phyloP scores from a whole-genome alignment of 92 coral and sea anemone species.

The Pocillopora meandrina region DNA sequence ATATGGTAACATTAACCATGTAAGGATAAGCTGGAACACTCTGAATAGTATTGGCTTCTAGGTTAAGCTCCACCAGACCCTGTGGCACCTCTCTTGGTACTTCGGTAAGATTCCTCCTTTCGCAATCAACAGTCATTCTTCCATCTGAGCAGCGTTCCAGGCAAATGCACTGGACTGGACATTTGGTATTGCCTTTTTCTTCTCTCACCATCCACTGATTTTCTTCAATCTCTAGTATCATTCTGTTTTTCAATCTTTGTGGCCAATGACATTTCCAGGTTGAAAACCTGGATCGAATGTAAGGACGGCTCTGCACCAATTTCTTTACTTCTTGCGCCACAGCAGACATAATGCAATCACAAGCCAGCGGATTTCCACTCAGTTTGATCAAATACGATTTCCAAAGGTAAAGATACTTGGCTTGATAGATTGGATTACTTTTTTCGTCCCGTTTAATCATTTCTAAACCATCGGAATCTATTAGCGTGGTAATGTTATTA shows the following conservation, averaged over 20 bases:
- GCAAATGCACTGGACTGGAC: slow-evolving; percentile 58
- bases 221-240: slow-evolving; percentile 27
- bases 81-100: slow-evolving; percentile 60
- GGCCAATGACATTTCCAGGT: slow-evolving; percentile 71
- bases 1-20: slow-evolving; percentile 43
- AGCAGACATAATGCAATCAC: slow-evolving; percentile 50
- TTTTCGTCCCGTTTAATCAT: slow-evolving; percentile 8
- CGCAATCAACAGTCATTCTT: slow-evolving; percentile 43
- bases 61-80: slow-evolving; percentile 56
- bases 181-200: slow-evolving; percentile 1
- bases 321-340: slow-evolving; percentile 16
- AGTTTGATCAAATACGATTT: slow-evolving; percentile 45
- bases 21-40: slow-evolving; percentile 33
- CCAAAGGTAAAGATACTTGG: slow-evolving; percentile 34
- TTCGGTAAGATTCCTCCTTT: slow-evolving; percentile 30
- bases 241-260: slow-evolving; percentile 21
- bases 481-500: slow-evolving; percentile 16
- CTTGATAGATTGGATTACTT: slow-evolving; percentile 2
- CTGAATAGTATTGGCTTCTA: slow-evolving; percentile 50
- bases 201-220: slow-evolving; percentile 23
- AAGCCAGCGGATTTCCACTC: slow-evolving; percentile 55
- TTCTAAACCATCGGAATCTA: slow-evolving; percentile 31
- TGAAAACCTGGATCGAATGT: slow-evolving; percentile 29
- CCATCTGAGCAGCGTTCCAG: slow-evolving; percentile 43
- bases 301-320: neutral